Evolutionary conservation across 2,113 vertebrate species (phyloP).

Genomic region (Fregata magnificens): DNA sequence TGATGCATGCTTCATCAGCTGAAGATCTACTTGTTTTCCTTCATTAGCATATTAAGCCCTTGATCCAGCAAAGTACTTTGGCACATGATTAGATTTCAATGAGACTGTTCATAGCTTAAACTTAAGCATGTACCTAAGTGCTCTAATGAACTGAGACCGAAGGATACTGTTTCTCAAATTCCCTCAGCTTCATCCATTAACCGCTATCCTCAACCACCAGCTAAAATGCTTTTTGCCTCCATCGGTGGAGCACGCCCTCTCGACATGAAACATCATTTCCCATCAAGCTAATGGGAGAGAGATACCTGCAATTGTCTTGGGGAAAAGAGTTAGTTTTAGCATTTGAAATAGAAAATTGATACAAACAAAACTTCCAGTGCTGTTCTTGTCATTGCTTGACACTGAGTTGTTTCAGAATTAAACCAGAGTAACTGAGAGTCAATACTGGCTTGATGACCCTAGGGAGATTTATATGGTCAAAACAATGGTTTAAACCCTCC

Average conservation of each 20-base stretch:
- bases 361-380: not conserved
- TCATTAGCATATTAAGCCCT: slow-evolving; percentile 38
- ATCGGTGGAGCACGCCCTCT: not conserved
- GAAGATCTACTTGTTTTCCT: not conserved
- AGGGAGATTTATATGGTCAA: not conserved
- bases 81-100: slow-evolving; percentile 39
- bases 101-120: not conserved
- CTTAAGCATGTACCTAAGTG: not conserved
- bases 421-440: not conserved
- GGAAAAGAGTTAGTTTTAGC: not conserved
- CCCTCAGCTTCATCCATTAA: slow-evolving; percentile 20
- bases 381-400: not conserved
- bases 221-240: not conserved
- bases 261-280: not conserved
- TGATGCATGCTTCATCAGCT: not conserved
- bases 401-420: not conserved
- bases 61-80: slow-evolving; percentile 27
- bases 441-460: not conserved
- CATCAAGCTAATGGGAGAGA: not conserved
- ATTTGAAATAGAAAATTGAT: not conserved
- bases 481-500: not conserved
- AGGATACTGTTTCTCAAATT: not conserved
- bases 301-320: not conserved
- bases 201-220: not conserved
- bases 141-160: not conserved